Conservation (phyloP, 2,888 invertebrate genomes). For the Caenorhabditis japonica region DNA sequence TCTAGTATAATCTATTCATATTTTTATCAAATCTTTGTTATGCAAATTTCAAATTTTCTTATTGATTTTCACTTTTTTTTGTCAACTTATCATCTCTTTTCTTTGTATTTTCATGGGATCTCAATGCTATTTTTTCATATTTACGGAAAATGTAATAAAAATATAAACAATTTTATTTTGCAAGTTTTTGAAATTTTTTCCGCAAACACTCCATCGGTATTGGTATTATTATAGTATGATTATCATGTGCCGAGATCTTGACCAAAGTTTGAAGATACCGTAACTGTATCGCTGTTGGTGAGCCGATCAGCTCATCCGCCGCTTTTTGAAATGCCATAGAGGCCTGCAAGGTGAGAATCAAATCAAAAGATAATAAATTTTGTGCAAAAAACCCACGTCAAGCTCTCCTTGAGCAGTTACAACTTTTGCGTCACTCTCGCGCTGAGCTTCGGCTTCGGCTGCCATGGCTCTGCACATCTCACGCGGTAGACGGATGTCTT, state of each 20-base stretch:
- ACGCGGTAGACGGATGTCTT: constrained; percentile 71
- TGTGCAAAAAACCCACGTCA: constrained; percentile 19
- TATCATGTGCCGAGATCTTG: constrained; percentile 69
- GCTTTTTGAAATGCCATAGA: constrained; percentile 68
- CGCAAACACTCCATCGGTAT: constrained; percentile 62
- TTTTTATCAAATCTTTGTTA: too few species aligned
- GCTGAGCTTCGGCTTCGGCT: constrained; percentile 71
- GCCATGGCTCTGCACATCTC: constrained; percentile 71
- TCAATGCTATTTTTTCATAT: constrained; percentile 10
- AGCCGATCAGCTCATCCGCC: constrained; percentile 62
- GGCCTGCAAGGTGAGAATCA: constrained; percentile 57
- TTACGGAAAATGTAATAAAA: not conserved
- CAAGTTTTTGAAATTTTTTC: constrained; percentile 10
- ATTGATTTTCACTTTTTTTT: constrained; percentile 3
- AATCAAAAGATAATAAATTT: not conserved
- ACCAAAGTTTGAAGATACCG: constrained; percentile 69
- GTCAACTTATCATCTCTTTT: too few species aligned
- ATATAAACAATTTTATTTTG: constrained; percentile 18
- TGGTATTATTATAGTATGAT: constrained; percentile 70
- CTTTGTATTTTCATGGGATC: constrained; percentile 10
- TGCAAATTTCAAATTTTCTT: too few species aligned
- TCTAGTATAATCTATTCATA: too few species aligned
- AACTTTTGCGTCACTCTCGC: constrained; percentile 71
- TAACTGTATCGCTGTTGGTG: constrained; percentile 66
- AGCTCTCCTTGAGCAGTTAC: constrained; percentile 68